Conservation (phyloP, 2,888 invertebrate species). For the Cinara cedri region DNA sequence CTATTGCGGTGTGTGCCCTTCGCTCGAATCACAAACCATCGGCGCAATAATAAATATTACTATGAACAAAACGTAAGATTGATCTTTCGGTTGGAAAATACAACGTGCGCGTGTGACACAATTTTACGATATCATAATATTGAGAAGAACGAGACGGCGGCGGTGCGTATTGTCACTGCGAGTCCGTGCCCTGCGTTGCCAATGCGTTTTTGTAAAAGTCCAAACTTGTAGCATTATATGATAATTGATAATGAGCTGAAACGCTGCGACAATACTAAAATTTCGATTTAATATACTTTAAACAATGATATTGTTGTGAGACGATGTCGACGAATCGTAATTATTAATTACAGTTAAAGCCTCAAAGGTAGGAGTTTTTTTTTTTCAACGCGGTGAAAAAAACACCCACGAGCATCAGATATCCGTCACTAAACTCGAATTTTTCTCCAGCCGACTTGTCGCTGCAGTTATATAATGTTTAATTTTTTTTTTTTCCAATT, state of each 20-base stretch:
- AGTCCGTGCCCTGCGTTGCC: slow-evolving; percentile 35
- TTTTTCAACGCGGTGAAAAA: too few species aligned
- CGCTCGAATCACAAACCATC: background rate
- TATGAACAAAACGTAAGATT: slow-evolving; percentile 19
- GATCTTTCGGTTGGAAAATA: background rate
- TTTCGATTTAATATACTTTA: background rate
- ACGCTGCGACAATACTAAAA: slow-evolving; percentile 13
- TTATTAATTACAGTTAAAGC: background rate
- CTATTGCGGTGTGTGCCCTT: background rate
- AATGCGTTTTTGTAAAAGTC: background rate
- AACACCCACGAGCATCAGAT: too few species aligned
- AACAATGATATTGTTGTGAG: too few species aligned
- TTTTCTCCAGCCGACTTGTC: too few species aligned
- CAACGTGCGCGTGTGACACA: slow-evolving; percentile 36
- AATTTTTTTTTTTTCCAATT: too few species aligned
- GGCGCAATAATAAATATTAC: background rate
- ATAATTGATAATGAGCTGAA: background rate
- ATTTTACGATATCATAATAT: slow-evolving; percentile 27
- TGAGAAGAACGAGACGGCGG: slow-evolving; percentile 18
- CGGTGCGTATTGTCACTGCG: slow-evolving; percentile 9
- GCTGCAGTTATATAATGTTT: too few species aligned
- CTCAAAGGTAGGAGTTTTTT: too few species aligned
- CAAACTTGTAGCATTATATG: background rate
- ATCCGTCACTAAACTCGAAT: too few species aligned
- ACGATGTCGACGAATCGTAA: too few species aligned